Evolutionary conservation across 2,797 vertebrate species (phyloP).

Genomic region (Onychomys torridus): DNA sequence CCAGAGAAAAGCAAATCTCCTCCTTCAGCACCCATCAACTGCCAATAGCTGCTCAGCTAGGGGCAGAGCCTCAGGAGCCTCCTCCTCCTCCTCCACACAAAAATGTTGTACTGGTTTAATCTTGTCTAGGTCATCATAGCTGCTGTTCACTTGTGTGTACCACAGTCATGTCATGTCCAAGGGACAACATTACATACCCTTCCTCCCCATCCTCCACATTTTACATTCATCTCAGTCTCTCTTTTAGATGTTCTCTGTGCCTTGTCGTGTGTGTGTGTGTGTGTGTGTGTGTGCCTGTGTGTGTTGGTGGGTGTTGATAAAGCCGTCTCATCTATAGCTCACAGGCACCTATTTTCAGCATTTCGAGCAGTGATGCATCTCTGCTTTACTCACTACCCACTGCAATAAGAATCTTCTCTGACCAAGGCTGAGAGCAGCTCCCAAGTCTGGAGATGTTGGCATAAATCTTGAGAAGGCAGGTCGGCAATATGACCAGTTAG

Average conservation of each 20-base stretch:
- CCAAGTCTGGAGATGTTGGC: neutral
- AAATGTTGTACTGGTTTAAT: neutral
- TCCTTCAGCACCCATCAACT: neutral
- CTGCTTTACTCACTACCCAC: neutral
- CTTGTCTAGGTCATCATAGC: neutral
- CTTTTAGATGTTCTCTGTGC: neutral
- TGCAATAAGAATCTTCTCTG: neutral
- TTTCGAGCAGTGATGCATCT: neutral
- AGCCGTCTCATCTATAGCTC: neutral
- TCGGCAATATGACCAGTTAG: neutral
- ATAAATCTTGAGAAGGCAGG: neutral
- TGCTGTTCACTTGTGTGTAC: neutral
- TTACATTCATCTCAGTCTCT: neutral
- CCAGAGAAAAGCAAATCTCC: neutral
- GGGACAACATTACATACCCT: neutral
- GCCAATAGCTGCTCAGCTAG: neutral
- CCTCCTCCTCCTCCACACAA: neutral
- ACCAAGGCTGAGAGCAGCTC: neutral
- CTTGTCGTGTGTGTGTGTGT: accelerated
- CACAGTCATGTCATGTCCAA: neutral
- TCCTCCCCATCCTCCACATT: too few relatives aligned
- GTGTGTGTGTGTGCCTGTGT: too few relatives aligned
- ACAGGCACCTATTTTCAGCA: neutral
- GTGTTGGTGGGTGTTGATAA: neutral
- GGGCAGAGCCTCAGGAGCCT: neutral